A percentile compares a stretch with the other conserved stretches of the same genome.
phyloP scores from a whole-genome alignment of 2,888 invertebrate genomes.

The Patella depressa region DNA sequence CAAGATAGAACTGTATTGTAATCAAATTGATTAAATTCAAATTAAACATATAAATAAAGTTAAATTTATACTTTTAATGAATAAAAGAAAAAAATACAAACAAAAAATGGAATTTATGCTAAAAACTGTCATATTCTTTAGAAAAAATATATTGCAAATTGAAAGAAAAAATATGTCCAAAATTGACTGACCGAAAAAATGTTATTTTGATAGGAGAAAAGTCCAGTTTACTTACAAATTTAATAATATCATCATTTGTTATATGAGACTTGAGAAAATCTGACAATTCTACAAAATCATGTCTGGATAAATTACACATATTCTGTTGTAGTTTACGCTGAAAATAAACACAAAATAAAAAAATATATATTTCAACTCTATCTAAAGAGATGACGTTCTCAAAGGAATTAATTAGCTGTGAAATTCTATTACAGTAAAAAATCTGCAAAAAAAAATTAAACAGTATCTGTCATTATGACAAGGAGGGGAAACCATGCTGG shows the following conservation, averaged over 20 bases:
- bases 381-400: too few relatives aligned
- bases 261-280: constrained; percentile 49
- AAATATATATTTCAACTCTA: not conserved
- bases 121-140: too few relatives aligned
- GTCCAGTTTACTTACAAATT: constrained; percentile 45
- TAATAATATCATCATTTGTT: constrained; percentile 47
- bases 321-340: constrained; percentile 47
- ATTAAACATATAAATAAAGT: not conserved
- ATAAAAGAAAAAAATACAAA: not conserved
- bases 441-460: too few relatives aligned
- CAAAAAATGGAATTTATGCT: too few relatives aligned
- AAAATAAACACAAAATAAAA: constrained; percentile 13
- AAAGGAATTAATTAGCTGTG: too few relatives aligned
- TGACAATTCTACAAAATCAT: constrained; percentile 50
- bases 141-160: too few relatives aligned
- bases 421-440: too few relatives aligned
- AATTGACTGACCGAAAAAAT: too few relatives aligned
- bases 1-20: too few relatives aligned
- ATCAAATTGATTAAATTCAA: not conserved
- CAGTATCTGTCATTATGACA: too few relatives aligned
- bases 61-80: too few relatives aligned
- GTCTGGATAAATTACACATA: constrained; percentile 55
- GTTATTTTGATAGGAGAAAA: not conserved
- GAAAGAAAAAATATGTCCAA: not conserved
- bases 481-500: too few relatives aligned